Conservation (phyloP, 2,888 invertebrate species). For the Amphiduros pacificus region DNA sequence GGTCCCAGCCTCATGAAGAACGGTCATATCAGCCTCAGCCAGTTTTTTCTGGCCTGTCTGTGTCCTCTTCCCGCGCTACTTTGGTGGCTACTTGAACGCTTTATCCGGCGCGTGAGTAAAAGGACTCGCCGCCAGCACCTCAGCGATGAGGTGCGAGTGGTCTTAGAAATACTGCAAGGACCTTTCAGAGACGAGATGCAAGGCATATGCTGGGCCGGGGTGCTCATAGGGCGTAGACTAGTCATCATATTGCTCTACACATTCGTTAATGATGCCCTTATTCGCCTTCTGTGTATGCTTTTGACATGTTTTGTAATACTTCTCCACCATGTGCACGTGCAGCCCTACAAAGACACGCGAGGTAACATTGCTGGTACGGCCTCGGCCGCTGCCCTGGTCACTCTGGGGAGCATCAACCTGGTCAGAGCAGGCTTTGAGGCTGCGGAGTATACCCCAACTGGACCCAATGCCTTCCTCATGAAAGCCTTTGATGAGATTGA, state of each 20-base stretch:
- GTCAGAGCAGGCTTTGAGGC: conserved; percentile 34
- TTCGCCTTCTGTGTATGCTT: conserved; percentile 33
- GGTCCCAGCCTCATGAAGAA: conserved; percentile 25
- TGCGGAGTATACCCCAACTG: conserved; percentile 33
- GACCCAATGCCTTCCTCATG: conserved; percentile 33
- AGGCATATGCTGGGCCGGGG: conserved; percentile 34
- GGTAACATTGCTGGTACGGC: conserved; percentile 33
- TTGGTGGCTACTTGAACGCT: conserved; percentile 17
- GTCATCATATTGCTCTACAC: conserved; percentile 30
- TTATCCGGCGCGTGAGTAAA: background rate
- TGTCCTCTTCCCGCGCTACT: conserved; percentile 28
- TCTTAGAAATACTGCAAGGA: conserved; percentile 28
- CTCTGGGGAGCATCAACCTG: conserved; percentile 30
- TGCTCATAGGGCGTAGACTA: conserved; percentile 31
- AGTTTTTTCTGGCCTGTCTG: conserved; percentile 31
- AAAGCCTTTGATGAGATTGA: conserved; percentile 30
- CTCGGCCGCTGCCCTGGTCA: conserved; percentile 31
- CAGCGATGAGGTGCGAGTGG: conserved; percentile 9
- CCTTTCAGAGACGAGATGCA: conserved; percentile 26
- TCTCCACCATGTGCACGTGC: conserved; percentile 33
- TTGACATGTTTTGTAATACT: conserved; percentile 31
- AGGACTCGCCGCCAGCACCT: background rate
- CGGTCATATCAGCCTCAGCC: conserved; percentile 18
- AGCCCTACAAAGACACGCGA: conserved; percentile 30
- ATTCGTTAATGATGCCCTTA: conserved; percentile 32